Percentiles rank a stretch among this genome's conserved stretches.
Conservation (phyloP, 2,888 invertebrate species). For the Drosophila fungiperda region DNA sequence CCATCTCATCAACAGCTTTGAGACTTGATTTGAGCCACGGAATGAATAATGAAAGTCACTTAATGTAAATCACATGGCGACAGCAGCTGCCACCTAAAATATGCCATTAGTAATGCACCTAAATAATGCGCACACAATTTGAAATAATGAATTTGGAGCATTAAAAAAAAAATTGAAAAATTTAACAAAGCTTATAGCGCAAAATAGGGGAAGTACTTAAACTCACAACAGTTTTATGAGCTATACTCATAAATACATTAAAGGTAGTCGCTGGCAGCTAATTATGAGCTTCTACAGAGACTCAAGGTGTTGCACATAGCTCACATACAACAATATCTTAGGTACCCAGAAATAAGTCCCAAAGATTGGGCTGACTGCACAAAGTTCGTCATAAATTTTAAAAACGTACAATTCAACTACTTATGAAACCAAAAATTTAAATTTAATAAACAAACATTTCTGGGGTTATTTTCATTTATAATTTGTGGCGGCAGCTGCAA, state of each 20-base stretch:
- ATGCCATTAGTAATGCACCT: constrained; percentile 21
- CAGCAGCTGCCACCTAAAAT: constrained; percentile 2
- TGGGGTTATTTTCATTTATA: constrained; percentile 11
- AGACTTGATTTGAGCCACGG: not conserved
- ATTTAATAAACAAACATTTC: constrained; percentile 8
- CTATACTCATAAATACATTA: not conserved
- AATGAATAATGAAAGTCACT: not conserved
- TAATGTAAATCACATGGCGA: constrained; percentile 6
- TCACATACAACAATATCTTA: constrained; percentile 3
- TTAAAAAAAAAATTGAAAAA: constrained; percentile 4
- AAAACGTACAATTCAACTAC: constrained; percentile 10
- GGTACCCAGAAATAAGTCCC: not conserved
- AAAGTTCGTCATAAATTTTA: constrained; percentile 26
- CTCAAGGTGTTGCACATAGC: not conserved
- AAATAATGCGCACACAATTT: constrained; percentile 1
- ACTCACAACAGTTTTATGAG: not conserved
- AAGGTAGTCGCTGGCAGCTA: constrained; percentile 10
- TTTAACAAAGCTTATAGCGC: not conserved
- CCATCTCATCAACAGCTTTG: constrained; percentile 46
- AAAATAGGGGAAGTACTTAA: not conserved
- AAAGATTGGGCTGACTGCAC: constrained; percentile 13
- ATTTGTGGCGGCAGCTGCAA: constrained; percentile 4
- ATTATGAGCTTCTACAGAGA: constrained; percentile 21
- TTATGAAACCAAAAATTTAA: constrained; percentile 1
- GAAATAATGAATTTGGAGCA: not conserved